phyloP scores from a whole-genome alignment of 2,797 vertebrate genomes.

The Leptodactylus fallax region DNA sequence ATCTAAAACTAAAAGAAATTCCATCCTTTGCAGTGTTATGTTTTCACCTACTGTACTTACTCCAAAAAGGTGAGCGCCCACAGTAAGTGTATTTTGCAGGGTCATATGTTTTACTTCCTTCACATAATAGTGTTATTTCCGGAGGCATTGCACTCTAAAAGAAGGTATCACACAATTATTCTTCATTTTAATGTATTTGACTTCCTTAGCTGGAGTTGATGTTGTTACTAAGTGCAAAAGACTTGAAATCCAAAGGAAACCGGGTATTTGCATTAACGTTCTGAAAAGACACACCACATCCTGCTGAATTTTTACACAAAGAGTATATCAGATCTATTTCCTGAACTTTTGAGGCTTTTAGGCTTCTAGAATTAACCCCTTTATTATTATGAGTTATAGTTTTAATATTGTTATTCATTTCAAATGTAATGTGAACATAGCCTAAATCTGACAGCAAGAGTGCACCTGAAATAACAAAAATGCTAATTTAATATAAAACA shows the following conservation, averaged over 20 bases:
- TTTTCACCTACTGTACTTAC: no score
- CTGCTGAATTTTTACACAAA: conserved; percentile 55
- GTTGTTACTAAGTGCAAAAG: conserved; percentile 46
- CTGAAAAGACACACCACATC: conserved; percentile 58
- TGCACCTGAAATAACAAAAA: background rate
- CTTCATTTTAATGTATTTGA: conserved; percentile 14
- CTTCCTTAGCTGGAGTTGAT: conserved; percentile 22
- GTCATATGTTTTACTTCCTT: conserved; percentile 12
- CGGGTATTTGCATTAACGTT: conserved; percentile 63
- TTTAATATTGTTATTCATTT: background rate
- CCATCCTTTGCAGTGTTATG: no score
- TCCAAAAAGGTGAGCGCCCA: no score
- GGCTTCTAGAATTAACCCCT: conserved; percentile 40
- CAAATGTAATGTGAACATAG: no score
- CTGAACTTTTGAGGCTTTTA: conserved; percentile 46
- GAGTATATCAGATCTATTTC: conserved; percentile 57
- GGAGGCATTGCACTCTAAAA: background rate
- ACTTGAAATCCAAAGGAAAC: conserved; percentile 53
- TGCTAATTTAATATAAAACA: background rate
- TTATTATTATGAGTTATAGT: background rate
- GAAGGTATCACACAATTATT: conserved; percentile 6
- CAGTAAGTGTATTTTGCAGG: background rate
- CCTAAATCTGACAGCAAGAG: background rate
- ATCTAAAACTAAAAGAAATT: no score
- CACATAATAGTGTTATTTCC: background rate